A percentile compares a stretch with the other conserved stretches of the same genome.
Evolutionary conservation across 2,113 vertebrate genomes (phyloP).

Genomic region (Crypturellus undulatus): DNA sequence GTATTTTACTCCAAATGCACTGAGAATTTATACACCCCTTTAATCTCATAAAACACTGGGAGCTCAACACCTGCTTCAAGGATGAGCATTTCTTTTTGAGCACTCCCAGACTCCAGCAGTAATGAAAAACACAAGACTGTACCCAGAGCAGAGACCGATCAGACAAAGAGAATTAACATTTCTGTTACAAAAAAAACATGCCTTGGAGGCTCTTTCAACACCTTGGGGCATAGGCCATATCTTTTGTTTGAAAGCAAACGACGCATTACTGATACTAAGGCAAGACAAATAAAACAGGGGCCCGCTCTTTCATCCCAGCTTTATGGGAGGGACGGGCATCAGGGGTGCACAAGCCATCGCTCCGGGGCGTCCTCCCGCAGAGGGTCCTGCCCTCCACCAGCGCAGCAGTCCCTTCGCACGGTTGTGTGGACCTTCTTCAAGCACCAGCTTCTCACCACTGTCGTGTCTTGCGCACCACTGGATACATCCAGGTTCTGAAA

Average conservation of each 20-base stretch:
- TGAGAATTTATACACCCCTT: background rate
- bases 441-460: background rate
- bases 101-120: background rate
- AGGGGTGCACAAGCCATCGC: background rate
- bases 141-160: rapidly evolving
- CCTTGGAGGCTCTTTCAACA: background rate
- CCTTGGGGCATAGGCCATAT: background rate
- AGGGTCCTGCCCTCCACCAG: background rate
- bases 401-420: background rate
- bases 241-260: constrained; percentile 25
- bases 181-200: background rate
- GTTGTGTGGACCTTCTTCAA: background rate
- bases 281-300: background rate
- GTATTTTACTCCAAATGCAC: background rate
- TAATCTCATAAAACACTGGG: background rate
- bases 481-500: background rate
- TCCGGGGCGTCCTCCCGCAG: background rate
- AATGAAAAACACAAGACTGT: background rate
- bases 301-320: background rate
- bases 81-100: background rate
- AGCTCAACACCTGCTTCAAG: background rate
- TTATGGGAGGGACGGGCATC: background rate
- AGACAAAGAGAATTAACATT: background rate
- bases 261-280: background rate
- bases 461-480: background rate